Conservation (phyloP, 2,797 vertebrate genomes). For the Crax fasciolata region DNA sequence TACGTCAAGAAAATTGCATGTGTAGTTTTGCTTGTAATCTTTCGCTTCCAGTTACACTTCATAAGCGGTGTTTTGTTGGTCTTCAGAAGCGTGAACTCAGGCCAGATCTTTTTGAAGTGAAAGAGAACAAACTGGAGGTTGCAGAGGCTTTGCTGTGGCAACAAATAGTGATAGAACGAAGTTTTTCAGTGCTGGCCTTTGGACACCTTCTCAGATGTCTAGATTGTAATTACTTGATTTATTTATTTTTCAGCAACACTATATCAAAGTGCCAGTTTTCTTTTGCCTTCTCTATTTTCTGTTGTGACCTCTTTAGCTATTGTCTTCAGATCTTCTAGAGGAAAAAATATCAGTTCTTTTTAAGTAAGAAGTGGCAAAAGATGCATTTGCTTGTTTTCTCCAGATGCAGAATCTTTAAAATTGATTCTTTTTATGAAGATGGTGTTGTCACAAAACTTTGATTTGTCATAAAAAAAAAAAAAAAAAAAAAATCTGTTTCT, state of each 20-base stretch:
- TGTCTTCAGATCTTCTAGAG: not conserved
- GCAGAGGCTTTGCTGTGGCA: not conserved
- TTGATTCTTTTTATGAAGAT: not conserved
- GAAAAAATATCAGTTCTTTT: not conserved
- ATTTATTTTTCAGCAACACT: not conserved
- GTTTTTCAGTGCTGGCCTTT: not conserved
- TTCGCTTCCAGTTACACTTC: not conserved
- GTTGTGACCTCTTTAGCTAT: not conserved
- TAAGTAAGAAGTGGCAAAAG: not conserved
- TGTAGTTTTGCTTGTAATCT: not conserved
- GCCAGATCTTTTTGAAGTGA: not conserved
- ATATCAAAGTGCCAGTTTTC: not conserved
- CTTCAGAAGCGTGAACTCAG: not conserved
- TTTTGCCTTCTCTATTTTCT: not conserved
- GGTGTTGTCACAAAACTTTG: not conserved
- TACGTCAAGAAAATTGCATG: not conserved
- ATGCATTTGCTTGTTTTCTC: rapidly evolving
- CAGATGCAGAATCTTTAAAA: not conserved
- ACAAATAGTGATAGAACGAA: not conserved
- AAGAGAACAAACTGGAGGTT: not conserved
- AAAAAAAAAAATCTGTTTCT: not conserved
- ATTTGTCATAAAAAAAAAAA: not conserved
- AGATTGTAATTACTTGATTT: not conserved
- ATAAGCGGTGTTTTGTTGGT: rapidly evolving
- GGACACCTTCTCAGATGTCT: not conserved